A percentile compares a stretch with the other conserved stretches of the same genome.
Conservation (phyloP, 23 tunicate species). For the Botrylloides violaceus region DNA sequence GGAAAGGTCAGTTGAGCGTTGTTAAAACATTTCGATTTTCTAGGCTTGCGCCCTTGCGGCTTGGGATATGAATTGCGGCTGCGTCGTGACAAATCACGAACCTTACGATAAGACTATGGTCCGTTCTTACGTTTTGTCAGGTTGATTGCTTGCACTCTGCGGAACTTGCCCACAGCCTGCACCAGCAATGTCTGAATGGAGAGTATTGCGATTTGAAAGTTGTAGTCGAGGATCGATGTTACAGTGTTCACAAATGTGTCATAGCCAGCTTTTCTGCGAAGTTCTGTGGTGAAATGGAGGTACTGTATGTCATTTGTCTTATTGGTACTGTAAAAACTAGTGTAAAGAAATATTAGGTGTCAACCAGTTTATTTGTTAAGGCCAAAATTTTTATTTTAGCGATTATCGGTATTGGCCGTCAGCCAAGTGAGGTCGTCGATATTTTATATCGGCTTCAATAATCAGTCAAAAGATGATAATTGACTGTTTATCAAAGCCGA, state of each 20-base stretch:
- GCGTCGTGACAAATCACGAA: background rate
- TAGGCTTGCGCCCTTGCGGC: background rate
- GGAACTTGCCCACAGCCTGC: constrained; percentile 58
- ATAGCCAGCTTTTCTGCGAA: constrained; percentile 78
- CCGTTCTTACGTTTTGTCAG: constrained; percentile 9
- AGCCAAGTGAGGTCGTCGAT: too few relatives aligned
- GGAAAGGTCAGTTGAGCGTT: background rate
- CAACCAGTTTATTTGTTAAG: too few relatives aligned
- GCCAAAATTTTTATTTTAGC: too few relatives aligned
- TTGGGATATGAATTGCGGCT: background rate
- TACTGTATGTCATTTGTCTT: too few relatives aligned
- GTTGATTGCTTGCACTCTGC: constrained; percentile 79
- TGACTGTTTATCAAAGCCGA: too few relatives aligned
- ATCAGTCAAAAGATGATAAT: too few relatives aligned
- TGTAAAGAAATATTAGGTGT: too few relatives aligned
- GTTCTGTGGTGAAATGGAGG: constrained; percentile 72
- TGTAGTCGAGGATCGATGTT: constrained; percentile 72
- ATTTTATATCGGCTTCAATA: too few relatives aligned
- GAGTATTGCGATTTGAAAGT: constrained; percentile 84
- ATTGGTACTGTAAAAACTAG: too few relatives aligned
- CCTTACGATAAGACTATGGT: too few relatives aligned
- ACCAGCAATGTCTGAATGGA: constrained; percentile 74
- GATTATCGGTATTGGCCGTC: too few relatives aligned
- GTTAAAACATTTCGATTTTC: background rate
- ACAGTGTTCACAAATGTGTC: constrained; percentile 75